Conservation (phyloP, 2,113 vertebrate species). For the Nestor notabilis region DNA sequence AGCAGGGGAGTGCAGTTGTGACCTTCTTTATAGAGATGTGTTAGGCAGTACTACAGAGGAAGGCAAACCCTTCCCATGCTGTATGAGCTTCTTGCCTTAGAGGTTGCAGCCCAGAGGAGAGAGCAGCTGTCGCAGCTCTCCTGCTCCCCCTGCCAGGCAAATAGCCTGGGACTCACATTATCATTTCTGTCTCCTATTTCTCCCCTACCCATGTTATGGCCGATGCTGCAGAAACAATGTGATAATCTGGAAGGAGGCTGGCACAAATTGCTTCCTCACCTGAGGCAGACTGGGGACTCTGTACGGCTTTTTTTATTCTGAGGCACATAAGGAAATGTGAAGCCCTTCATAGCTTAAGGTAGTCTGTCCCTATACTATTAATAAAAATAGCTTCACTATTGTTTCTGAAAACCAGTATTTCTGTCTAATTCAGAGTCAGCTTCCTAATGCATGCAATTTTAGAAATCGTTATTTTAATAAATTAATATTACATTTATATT, state of each 20-base stretch:
- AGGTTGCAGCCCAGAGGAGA: neutral
- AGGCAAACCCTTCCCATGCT: neutral
- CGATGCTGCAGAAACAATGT: neutral
- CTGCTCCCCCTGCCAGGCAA: constrained; percentile 29
- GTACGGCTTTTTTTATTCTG: neutral
- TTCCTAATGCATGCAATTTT: neutral
- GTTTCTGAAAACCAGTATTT: neutral
- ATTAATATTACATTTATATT: neutral
- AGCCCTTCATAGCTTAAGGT: neutral
- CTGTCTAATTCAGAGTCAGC: neutral
- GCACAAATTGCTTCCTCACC: neutral
- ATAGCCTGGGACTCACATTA: neutral
- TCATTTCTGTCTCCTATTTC: neutral
- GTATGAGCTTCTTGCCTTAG: neutral
- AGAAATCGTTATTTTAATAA: neutral
- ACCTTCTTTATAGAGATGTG: neutral
- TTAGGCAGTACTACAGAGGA: neutral
- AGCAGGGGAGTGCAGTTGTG: neutral
- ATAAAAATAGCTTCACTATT: neutral
- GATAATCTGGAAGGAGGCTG: neutral
- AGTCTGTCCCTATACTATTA: neutral
- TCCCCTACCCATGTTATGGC: neutral
- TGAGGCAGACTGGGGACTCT: neutral
- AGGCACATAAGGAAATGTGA: neutral
- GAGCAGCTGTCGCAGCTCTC: neutral